These are phyloP conservation scores for Pituophis catenifer DNA, from an alignment of 2,113 vertebrate genomes.

Conservation along the genomic window DNA sequence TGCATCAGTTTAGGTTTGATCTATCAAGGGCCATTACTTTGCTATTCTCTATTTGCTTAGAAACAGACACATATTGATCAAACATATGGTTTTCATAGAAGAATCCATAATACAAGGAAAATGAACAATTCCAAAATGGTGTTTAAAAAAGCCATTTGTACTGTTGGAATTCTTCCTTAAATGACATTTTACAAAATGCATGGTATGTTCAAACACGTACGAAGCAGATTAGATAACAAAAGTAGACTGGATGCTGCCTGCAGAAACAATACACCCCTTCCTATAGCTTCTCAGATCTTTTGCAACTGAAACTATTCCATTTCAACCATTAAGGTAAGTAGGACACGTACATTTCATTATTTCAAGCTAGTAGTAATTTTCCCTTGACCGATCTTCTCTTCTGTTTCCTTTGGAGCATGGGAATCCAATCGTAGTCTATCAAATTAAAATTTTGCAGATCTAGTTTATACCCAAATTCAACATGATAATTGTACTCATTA, in stretches of 20 bases:
- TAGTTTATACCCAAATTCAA: not conserved
- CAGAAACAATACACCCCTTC: not conserved
- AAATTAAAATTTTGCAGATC: not conserved
- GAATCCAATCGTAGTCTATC: not conserved
- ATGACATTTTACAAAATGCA: not conserved
- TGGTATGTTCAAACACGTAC: not conserved
- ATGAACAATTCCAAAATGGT: not conserved
- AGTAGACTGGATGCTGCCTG: not conserved
- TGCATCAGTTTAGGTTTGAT: not conserved
- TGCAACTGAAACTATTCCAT: not conserved
- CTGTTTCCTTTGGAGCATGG: not conserved
- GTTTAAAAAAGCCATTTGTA: not conserved
- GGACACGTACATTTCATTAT: not conserved
- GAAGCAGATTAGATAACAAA: not conserved
- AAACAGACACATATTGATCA: not conserved
- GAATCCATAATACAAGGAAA: not conserved
- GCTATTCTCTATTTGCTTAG: not conserved
- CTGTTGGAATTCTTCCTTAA: not conserved
- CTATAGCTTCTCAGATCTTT: not conserved
- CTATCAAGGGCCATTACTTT: not conserved
- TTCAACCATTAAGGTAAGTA: not conserved
- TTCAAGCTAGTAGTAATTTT: not conserved
- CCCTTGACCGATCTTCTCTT: too few species aligned
- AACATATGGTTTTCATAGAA: not conserved
- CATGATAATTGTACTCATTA: not conserved